These are phyloP conservation scores for Drosophila murphyi DNA, from an alignment of 1,140 invertebrate genomes.

Conservation along the genomic window DNA sequence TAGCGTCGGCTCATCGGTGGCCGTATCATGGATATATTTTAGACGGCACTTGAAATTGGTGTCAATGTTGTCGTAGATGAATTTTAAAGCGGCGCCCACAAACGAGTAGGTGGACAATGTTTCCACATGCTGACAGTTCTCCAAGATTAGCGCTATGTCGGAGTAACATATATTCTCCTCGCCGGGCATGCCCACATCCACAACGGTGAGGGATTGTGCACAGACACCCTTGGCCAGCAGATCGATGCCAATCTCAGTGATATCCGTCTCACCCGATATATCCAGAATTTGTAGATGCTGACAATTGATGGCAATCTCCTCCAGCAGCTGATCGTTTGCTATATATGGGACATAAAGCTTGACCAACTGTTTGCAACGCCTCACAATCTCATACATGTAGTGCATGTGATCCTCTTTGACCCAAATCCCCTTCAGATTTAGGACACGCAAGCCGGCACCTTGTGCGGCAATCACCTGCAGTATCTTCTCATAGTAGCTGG, in stretches of 20 bases:
- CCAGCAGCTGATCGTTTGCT: constrained; percentile 88
- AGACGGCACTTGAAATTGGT: constrained; percentile 86
- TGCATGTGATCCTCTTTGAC: constrained; percentile 88
- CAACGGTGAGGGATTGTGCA: constrained; percentile 86
- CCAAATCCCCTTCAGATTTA: constrained; percentile 89
- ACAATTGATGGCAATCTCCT: constrained; percentile 86
- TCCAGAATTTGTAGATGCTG: constrained; percentile 87
- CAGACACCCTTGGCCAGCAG: constrained; percentile 85
- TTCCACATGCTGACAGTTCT: constrained; percentile 87
- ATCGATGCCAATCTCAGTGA: constrained; percentile 87
- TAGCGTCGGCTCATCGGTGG: constrained; percentile 86
- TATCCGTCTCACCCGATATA: constrained; percentile 88
- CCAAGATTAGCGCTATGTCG: constrained; percentile 87
- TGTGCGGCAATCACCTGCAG: constrained; percentile 87
- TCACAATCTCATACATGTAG: constrained; percentile 87
- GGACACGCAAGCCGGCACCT: constrained; percentile 86
- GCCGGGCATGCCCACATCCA: constrained; percentile 88
- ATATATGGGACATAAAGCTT: constrained; percentile 88
- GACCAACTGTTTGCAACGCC: constrained; percentile 86
- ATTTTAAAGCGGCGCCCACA: constrained; percentile 86
- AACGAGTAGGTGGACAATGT: constrained; percentile 88
- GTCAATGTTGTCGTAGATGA: constrained; percentile 85
- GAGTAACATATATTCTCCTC: constrained; percentile 88
- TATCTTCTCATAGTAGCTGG: constrained; percentile 88
- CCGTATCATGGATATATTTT: constrained; percentile 87